phyloP scores from a whole-genome alignment of 2,888 invertebrate species.

The Drosophila anceps region DNA sequence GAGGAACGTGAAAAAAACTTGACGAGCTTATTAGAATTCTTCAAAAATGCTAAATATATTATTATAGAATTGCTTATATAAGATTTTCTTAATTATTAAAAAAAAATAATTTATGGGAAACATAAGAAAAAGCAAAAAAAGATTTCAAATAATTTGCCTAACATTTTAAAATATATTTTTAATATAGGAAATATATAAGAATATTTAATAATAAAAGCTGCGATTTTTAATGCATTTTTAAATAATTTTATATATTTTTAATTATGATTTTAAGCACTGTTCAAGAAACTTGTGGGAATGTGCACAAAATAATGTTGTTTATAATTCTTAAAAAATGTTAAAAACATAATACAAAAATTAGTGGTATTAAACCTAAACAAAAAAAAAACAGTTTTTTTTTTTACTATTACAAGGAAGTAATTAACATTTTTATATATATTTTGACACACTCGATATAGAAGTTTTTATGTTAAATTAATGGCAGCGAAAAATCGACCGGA shows the following conservation, averaged over 20 bases:
- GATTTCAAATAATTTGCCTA: neutral
- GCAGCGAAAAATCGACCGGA: neutral
- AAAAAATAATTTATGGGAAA: too few relatives aligned
- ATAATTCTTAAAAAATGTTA: neutral
- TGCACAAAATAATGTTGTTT: neutral
- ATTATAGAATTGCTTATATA: too few relatives aligned
- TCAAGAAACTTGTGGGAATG: neutral
- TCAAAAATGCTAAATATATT: too few relatives aligned
- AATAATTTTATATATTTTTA: neutral
- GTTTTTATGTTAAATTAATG: neutral
- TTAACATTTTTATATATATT: neutral
- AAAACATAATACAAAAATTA: neutral
- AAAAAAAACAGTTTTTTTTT: too few relatives aligned
- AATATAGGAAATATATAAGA: neutral
- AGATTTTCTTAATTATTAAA: too few relatives aligned
- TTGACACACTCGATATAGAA: neutral
- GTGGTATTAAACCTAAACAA: neutral
- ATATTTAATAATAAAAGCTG: neutral
- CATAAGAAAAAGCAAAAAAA: neutral
- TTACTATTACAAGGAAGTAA: slow-evolving; percentile 1
- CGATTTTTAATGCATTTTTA: neutral
- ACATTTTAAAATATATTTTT: neutral
- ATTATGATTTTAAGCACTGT: neutral
- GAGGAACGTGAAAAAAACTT: neutral
- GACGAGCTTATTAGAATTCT: neutral